These are phyloP conservation scores for Mayetiola destructor DNA, from an alignment of 2,888 invertebrate genomes.

Conservation along the genomic window DNA sequence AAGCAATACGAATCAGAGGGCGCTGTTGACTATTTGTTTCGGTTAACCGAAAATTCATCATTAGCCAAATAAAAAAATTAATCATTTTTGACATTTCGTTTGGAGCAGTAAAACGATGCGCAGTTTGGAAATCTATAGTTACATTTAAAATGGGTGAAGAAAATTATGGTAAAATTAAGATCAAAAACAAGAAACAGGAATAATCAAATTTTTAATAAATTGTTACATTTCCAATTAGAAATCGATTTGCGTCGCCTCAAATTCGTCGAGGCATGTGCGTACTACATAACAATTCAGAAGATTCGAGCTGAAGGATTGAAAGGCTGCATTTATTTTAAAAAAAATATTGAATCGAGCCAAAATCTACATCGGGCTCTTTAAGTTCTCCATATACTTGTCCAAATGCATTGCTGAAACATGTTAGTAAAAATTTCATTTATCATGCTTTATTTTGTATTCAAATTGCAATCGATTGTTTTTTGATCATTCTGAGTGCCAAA, in stretches of 20 bases:
- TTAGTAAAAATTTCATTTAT: too few relatives aligned
- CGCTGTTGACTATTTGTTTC: too few relatives aligned
- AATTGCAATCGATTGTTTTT: neutral
- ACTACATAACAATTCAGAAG: neutral
- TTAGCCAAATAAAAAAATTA: too few relatives aligned
- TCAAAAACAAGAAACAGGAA: too few relatives aligned
- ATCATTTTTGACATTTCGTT: too few relatives aligned
- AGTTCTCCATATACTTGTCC: neutral
- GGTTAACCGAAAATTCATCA: too few relatives aligned
- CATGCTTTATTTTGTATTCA: neutral
- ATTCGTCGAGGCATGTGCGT: constrained; percentile 6
- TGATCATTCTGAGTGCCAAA: neutral
- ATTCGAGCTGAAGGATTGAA: neutral
- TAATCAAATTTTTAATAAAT: too few relatives aligned
- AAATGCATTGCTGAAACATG: neutral
- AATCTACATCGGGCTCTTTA: neutral
- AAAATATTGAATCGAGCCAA: neutral
- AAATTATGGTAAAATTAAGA: neutral
- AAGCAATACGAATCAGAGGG: too few relatives aligned
- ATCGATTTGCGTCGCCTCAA: neutral
- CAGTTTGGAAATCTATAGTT: too few relatives aligned
- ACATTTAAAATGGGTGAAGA: neutral
- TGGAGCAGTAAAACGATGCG: too few relatives aligned
- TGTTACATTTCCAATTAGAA: too few relatives aligned
- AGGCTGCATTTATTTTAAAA: neutral